These are phyloP conservation scores for Tenualosa ilisha DNA, from an alignment of 2,797 vertebrate genomes.

Conservation along the genomic window DNA sequence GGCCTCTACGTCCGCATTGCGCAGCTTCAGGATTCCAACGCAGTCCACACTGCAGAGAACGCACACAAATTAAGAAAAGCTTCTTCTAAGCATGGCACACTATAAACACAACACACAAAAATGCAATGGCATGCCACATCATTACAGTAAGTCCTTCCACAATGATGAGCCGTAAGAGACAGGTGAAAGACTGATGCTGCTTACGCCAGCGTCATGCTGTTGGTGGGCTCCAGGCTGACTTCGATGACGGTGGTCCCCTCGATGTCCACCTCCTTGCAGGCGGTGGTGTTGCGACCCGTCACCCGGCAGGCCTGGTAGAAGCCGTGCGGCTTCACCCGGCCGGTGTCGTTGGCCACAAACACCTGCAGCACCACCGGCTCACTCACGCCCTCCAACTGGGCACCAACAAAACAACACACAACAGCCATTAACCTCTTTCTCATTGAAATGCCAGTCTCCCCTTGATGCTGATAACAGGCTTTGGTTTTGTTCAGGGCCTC, in stretches of 20 bases:
- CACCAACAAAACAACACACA: constrained; percentile 22
- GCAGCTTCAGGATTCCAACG: constrained; percentile 95
- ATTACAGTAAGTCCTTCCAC: background rate
- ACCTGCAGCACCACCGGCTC: constrained; percentile 94
- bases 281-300: constrained; percentile 96
- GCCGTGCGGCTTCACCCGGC: constrained; percentile 94
- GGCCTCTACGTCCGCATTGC: constrained; percentile 98
- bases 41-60: constrained; percentile 88
- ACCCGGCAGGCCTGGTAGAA: constrained; percentile 98
- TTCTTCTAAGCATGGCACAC: background rate
- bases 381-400: constrained; percentile 91
- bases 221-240: constrained; percentile 92
- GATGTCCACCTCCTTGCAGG: constrained; percentile 97
- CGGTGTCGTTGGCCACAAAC: constrained; percentile 95
- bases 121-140: background rate
- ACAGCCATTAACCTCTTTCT: background rate
- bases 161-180: background rate
- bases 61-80: background rate
- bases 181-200: constrained; percentile 48
- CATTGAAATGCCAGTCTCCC: background rate
- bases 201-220: constrained; percentile 95
- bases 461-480: background rate
- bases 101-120: background rate
- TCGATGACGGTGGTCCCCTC: constrained; percentile 98
- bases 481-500: background rate